Base-by-base conservation (phyloP, 2,888 invertebrate genomes). In the Chironomus riparius region DNA sequence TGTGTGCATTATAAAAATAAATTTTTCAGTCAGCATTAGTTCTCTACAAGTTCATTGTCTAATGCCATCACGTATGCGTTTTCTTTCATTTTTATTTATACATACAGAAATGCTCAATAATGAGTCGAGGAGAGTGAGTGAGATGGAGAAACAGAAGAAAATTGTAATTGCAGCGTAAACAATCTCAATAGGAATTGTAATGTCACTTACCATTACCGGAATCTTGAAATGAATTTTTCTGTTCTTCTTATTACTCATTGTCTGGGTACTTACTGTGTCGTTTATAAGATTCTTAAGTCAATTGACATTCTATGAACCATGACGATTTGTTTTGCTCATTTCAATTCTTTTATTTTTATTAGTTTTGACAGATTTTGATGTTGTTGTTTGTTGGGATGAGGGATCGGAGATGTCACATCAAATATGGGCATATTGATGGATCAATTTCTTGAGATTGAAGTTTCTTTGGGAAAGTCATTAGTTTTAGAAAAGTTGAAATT, bases 41-140 rank as follows among this genome's bases (percentile, higher is more conserved):
- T 24, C 12, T 13, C 47, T 15, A 73, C 72, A 73, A 73, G 72
- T 73, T 73, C 72, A 73, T 73, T 73, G 72, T 73, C 72, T 73
- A 21, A 56, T 24, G 24, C 18, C 22, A 73, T 73, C 61, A 73
- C 24, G 72, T 28, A 56, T 56, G 28, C 28, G 22, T 65, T 22
- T 62, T n/a, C n/a, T n/a, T 62, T 62, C 62, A 12, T 21, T 22
- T n/a, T 21, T 22, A 10, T 38, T 38, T 21, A 13, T 24, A 65
- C 21, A 65, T 65, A 65, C 65, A 65, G 13, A 12, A n/a, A 38
- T 38, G 38, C 38, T 38, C 38, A 38, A 10, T 38, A 38, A 38
- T 38, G 38, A 38, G 38, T 38, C 4, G 38, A 10, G 10, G 38
- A 38, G 28, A 38, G 10, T 1, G 38, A 38, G 10, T 1, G 2